A percentile compares a stretch with the other conserved stretches of the same genome.
These are phyloP conservation scores for Ricordea florida DNA, from an alignment of 92 coral and sea anemone genomes.

Conservation along the genomic window DNA sequence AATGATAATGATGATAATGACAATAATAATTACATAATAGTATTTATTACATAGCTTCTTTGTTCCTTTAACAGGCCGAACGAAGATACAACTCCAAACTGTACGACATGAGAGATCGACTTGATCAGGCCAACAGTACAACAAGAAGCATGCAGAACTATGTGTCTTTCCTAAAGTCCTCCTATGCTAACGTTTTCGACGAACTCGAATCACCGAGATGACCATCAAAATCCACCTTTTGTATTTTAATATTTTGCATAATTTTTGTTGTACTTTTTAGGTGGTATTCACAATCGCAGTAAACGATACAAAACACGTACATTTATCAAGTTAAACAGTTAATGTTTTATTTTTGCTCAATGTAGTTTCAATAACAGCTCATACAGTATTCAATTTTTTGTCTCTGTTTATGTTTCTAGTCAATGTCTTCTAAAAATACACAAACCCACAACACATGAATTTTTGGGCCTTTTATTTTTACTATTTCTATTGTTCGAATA, in stretches of 20 bases:
- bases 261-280: neutral
- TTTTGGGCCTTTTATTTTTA: too few species aligned
- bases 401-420: too few species aligned
- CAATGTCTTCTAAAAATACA: too few species aligned
- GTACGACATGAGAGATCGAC: slow-evolving; percentile 96
- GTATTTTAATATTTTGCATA: neutral
- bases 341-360: too few species aligned
- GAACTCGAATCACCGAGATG: slow-evolving; percentile 94
- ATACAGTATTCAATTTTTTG: too few species aligned
- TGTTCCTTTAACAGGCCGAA: slow-evolving; percentile 77
- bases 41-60: neutral
- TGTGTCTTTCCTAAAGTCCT: slow-evolving; percentile 95
- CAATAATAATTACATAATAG: too few species aligned
- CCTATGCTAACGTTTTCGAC: slow-evolving; percentile 94
- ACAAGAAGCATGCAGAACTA: slow-evolving; percentile 99
- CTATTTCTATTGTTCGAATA: too few species aligned
- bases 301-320: too few species aligned
- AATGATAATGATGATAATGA: too few species aligned
- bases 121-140: slow-evolving; percentile 98
- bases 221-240: slow-evolving; percentile 12
- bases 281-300: neutral
- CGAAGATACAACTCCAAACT: slow-evolving; percentile 92
- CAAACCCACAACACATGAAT: too few species aligned
- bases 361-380: too few species aligned
- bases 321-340: too few species aligned